Percentiles rank a stretch among this genome's conserved stretches.
Conservation (phyloP, 1,140 invertebrate genomes). For the Drosophila baimaii region DNA sequence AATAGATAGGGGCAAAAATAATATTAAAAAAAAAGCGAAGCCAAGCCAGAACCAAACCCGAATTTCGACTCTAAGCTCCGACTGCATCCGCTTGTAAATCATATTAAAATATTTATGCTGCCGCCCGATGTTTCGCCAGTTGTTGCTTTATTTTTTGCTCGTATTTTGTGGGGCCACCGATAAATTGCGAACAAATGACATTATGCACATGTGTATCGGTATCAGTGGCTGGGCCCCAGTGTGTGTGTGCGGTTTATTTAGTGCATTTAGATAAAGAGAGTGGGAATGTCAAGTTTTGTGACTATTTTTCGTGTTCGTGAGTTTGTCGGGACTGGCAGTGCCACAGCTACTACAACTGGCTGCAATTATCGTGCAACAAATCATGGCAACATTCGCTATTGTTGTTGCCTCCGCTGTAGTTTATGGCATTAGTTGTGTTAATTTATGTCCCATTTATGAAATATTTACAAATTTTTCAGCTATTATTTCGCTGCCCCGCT, state of each 20-base stretch:
- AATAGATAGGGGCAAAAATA: conserved; percentile 36
- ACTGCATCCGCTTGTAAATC: conserved; percentile 79
- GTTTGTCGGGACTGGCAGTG: conserved; percentile 40
- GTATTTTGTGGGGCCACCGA: conserved; percentile 36
- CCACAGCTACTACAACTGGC: conserved; percentile 56
- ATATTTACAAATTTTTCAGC: conserved; percentile 80
- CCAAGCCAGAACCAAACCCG: conserved; percentile 23
- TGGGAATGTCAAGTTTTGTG: conserved; percentile 72
- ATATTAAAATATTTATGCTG: conserved; percentile 78
- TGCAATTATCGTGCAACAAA: conserved; percentile 79
- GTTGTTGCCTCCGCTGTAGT: conserved; percentile 43
- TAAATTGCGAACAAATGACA: conserved; percentile 71
- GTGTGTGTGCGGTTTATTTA: conserved; percentile 60
- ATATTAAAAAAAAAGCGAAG: conserved; percentile 12
- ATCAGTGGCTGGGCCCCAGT: conserved; percentile 26
- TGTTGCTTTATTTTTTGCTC: conserved; percentile 41
- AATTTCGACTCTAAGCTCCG: conserved; percentile 55
- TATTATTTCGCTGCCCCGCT: conserved; percentile 49
- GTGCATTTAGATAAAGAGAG: conserved; percentile 77
- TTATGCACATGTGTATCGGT: conserved; percentile 54
- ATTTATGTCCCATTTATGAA: conserved; percentile 80
- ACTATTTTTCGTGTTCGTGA: conserved; percentile 45
- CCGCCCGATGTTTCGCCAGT: conserved; percentile 23
- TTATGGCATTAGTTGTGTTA: conserved; percentile 78
- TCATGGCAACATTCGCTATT: conserved; percentile 64